A percentile compares a stretch with the other conserved stretches of the same genome.
phyloP scores from a whole-genome alignment of 2,888 invertebrate genomes.

The Hydrotaea cyrtoneurina region DNA sequence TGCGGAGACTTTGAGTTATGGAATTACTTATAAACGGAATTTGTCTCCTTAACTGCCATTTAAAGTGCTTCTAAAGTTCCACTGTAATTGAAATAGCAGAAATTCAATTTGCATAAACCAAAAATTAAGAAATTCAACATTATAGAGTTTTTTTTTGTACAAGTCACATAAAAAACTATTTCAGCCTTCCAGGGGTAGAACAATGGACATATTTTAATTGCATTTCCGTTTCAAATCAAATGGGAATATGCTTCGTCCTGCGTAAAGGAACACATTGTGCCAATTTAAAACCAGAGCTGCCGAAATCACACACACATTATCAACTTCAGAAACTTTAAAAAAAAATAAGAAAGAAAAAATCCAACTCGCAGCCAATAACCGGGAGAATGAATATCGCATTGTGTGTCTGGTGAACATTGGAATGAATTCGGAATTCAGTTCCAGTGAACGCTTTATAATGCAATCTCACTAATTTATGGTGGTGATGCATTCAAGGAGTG shows the following conservation, averaged over 20 bases:
- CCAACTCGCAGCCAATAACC: not conserved
- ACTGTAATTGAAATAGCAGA: no score
- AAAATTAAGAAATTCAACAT: no score
- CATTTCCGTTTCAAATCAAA: no score
- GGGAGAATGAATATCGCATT: not conserved
- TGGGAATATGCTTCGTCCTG: not conserved
- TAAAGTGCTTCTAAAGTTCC: no score
- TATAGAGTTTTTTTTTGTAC: no score
- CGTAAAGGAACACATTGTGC: not conserved
- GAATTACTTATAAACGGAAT: no score
- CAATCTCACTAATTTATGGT: slow-evolving; percentile 68
- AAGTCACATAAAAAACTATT: no score
- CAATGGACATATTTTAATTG: no score
- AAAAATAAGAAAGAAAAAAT: slow-evolving; percentile 10
- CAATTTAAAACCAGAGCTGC: not conserved
- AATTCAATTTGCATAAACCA: no score
- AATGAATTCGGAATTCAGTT: slow-evolving; percentile 38
- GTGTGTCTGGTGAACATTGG: not conserved
- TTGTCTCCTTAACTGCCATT: no score
- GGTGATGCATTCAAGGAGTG: slow-evolving; percentile 61
- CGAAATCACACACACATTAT: not conserved
- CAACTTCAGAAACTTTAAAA: slow-evolving; percentile 1
- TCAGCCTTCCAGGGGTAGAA: no score
- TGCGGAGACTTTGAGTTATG: no score
- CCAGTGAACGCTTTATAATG: slow-evolving; percentile 55